A percentile compares a stretch with the other conserved stretches of the same genome.
Conservation (phyloP, 2,888 invertebrate genomes). For the Acanthosepion lycidas region DNA sequence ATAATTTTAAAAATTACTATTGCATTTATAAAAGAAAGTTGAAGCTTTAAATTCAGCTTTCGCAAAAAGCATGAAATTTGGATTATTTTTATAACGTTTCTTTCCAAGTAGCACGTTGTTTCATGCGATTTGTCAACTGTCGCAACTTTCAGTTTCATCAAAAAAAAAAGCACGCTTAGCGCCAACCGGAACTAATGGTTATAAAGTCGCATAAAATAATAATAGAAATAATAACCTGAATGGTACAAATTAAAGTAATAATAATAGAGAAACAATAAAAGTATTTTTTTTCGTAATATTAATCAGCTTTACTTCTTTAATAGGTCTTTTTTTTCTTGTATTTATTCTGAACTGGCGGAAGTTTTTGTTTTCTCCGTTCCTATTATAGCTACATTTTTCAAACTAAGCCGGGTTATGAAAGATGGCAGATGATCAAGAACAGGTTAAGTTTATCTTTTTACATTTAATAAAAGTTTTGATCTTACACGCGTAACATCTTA, state of each 20-base stretch:
- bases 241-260: background rate
- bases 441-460: slow-evolving; percentile 57
- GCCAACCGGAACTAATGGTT: background rate
- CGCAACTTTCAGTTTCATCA: too few species aligned
- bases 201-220: background rate
- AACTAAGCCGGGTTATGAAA: slow-evolving; percentile 48
- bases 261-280: background rate
- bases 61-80: background rate
- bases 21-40: background rate
- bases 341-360: background rate
- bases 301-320: background rate
- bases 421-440: slow-evolving; percentile 72
- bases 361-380: background rate
- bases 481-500: background rate
- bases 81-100: background rate
- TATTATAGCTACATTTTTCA: background rate
- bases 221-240: background rate
- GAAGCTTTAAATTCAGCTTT: background rate
- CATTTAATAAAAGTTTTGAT: background rate
- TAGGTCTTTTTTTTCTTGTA: background rate
- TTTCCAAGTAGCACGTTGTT: background rate
- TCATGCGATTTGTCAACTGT: background rate
- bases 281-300: background rate
- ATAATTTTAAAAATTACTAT: too few species aligned
- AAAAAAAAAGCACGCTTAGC: background rate